These are phyloP conservation scores for Odontamblyopus rebecca DNA, from an alignment of 2,797 vertebrate species.

Conservation along the genomic window DNA sequence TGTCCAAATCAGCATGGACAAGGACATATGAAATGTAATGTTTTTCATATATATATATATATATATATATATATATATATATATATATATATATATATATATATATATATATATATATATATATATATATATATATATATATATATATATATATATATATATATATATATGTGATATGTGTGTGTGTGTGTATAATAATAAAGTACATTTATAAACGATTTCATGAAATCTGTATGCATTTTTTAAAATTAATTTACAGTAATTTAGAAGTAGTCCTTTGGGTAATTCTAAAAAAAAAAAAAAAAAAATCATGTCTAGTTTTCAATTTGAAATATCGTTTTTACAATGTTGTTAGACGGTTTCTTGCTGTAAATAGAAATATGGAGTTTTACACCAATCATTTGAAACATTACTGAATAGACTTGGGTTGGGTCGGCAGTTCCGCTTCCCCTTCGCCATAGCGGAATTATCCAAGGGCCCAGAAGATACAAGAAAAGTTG, in stretches of 20 bases:
- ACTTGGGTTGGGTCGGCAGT: conserved; percentile 71
- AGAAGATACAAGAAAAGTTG: conserved; percentile 60
- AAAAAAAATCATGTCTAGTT: background rate
- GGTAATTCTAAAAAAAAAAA: too few species aligned
- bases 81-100: too few species aligned
- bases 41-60: conserved; percentile 12
- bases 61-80: too few species aligned
- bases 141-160: too few species aligned
- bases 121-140: too few species aligned
- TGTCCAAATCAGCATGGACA: conserved; percentile 79
- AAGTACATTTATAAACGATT: background rate
- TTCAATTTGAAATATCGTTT: background rate
- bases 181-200: background rate
- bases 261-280: too few species aligned
- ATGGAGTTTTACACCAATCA: conserved; percentile 33
- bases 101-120: too few species aligned
- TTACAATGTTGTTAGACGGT: background rate
- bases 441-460: conserved; percentile 79
- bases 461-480: conserved; percentile 64
- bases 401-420: conserved; percentile 32
- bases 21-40: conserved; percentile 53
- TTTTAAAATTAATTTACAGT: too few species aligned
- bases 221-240: too few species aligned
- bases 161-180: too few species aligned
- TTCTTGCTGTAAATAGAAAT: background rate